phyloP scores from a whole-genome alignment of 1,140 invertebrate species.

The Drosophila subpulchrella region DNA sequence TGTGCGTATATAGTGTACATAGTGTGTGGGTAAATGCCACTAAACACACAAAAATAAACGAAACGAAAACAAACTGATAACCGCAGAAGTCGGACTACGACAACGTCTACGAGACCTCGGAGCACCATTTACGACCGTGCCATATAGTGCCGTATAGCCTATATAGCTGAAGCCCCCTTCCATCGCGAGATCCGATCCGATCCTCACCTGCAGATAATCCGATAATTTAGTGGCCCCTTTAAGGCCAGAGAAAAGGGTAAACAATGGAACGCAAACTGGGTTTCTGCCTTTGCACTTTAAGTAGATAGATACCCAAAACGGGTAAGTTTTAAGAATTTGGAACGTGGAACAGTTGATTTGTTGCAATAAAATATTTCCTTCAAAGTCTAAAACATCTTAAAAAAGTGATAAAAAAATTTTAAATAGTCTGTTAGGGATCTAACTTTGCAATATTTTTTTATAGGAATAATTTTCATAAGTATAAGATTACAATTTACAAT shows the following conservation, averaged over 20 bases:
- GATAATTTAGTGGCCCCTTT: slow-evolving; percentile 26
- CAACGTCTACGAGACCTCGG: slow-evolving; percentile 51
- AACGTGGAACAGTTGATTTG: not conserved
- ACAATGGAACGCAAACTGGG: slow-evolving; percentile 7
- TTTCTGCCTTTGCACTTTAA: not conserved
- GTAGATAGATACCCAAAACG: not conserved
- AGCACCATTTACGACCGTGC: slow-evolving; percentile 42
- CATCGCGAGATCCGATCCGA: slow-evolving; percentile 22
- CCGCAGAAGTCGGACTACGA: slow-evolving; percentile 75
- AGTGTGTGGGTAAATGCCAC: slow-evolving; percentile 63
- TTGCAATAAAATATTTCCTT: too few relatives aligned
- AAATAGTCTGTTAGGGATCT: too few relatives aligned
- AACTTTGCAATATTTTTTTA: too few relatives aligned
- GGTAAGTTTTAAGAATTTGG: not conserved
- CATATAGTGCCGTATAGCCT: slow-evolving; percentile 4
- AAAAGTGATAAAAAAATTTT: too few relatives aligned
- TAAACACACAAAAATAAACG: slow-evolving; percentile 54
- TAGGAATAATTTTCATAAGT: too few relatives aligned
- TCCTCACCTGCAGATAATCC: slow-evolving; percentile 27
- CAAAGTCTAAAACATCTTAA: too few relatives aligned
- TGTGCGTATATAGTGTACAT: slow-evolving; percentile 27
- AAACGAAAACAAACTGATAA: slow-evolving; percentile 79
- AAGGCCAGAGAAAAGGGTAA: slow-evolving; percentile 11
- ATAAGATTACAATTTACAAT: too few relatives aligned
- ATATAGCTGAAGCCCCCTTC: slow-evolving; percentile 12